A percentile compares a stretch with the other conserved stretches of the same genome.
Conservation (phyloP, 2,888 invertebrate species). For the Girardia tigrina region DNA sequence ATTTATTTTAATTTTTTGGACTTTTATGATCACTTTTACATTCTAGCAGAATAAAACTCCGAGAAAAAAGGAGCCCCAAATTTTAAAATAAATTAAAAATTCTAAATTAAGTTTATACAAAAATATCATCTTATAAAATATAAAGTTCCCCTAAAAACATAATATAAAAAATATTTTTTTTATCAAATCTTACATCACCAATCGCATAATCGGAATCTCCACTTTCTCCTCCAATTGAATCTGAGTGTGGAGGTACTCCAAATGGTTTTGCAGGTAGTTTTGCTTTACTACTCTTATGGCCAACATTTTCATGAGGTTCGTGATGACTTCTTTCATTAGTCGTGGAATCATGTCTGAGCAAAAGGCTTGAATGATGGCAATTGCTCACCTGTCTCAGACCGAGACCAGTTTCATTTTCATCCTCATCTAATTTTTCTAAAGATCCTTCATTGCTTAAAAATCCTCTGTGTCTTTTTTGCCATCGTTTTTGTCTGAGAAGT, state of each 20-base stretch:
- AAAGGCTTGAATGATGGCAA: neutral
- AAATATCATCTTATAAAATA: neutral
- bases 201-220: conserved; percentile 6
- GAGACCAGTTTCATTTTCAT: conserved; percentile 1
- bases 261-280: neutral
- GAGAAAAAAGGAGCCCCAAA: too few relatives aligned
- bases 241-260: neutral
- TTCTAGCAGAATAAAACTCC: too few relatives aligned
- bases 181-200: neutral
- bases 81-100: too few relatives aligned
- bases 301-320: neutral
- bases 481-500: conserved; percentile 44
- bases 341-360: neutral
- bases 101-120: too few relatives aligned
- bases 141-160: neutral
- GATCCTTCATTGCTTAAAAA: neutral
- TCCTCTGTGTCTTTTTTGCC: conserved; percentile 40
- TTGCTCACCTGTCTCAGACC: neutral
- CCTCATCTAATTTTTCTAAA: conserved; percentile 13
- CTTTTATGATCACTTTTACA: too few relatives aligned
- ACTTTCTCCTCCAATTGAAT: neutral
- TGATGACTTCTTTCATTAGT: conserved; percentile 10
- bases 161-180: neutral
- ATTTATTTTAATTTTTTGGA: too few relatives aligned
- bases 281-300: neutral